Conservation (phyloP, 2,113 vertebrate species). For the rat (Rattus norvegicus) region GRCr8 NC_086027.1:110854001-110854500, state of each 20-base stretch:
- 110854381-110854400: background rate
- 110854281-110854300: background rate
- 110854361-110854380: background rate
- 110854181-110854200: background rate
- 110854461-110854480: background rate
- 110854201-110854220: background rate
- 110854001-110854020: background rate
- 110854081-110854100: background rate
- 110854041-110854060: background rate
- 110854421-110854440: background rate
- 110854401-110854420: background rate
- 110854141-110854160: background rate
- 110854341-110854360: background rate
- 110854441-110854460: background rate
- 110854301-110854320: background rate
- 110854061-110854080: background rate
- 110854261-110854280: background rate
- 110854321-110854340: background rate
- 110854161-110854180: background rate
- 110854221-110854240: background rate
- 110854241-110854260: background rate
- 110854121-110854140: background rate
- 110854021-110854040: background rate
- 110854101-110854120: background rate
- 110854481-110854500: background rate